phyloP scores from a whole-genome alignment of 2,113 vertebrate genomes.

The Saimiri boliviensis region DNA sequence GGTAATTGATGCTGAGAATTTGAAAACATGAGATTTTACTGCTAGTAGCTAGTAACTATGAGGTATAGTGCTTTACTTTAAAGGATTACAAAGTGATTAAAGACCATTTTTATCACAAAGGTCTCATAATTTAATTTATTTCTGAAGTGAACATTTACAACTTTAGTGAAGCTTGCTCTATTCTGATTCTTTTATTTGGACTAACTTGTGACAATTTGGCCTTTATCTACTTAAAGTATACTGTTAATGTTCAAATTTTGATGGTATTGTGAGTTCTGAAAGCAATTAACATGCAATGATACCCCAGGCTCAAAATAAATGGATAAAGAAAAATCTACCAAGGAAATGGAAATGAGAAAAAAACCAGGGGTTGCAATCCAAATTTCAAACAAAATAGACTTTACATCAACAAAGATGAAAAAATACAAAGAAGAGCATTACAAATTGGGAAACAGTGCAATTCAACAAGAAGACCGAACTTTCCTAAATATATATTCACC shows the following conservation, averaged over 20 bases:
- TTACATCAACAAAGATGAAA: no score
- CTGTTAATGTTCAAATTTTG: not conserved
- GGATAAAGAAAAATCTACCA: no score
- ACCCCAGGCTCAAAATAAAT: no score
- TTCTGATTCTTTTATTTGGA: not conserved
- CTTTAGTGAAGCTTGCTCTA: not conserved
- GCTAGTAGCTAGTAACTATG: not conserved
- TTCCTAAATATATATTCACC: no score
- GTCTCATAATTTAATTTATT: not conserved
- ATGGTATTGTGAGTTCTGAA: not conserved
- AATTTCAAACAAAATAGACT: no score
- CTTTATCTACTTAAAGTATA: not conserved
- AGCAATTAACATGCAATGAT: not conserved
- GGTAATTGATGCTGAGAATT: not conserved
- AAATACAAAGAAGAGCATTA: no score
- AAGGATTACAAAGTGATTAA: constrained; percentile 6
- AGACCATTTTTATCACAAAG: not conserved
- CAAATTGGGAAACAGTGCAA: no score
- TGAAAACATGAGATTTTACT: constrained; percentile 28
- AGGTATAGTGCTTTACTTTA: not conserved
- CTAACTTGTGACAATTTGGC: not conserved
- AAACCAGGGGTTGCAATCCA: no score
- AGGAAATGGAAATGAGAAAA: no score
- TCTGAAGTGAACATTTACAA: not conserved
- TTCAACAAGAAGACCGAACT: no score